Base-by-base conservation (phyloP, 2,888 invertebrate species). In the Lepas anatifera region DNA sequence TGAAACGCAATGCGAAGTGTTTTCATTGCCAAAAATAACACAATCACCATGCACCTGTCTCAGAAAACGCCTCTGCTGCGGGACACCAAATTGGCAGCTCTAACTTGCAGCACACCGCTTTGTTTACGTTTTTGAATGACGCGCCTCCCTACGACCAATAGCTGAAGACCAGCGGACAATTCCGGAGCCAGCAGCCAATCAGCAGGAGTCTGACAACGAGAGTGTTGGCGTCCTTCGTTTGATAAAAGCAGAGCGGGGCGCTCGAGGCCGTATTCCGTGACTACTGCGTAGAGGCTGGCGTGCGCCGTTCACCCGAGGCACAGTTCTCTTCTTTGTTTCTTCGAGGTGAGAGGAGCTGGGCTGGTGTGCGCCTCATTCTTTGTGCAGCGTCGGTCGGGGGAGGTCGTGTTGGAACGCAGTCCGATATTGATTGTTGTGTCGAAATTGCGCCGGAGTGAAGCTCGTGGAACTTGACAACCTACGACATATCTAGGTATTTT, bases 61-160 rank as follows among this genome's bases (percentile, higher is more conserved):
- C n/a, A n/a, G n/a, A n/a, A n/a, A n/a, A n/a, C n/a, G n/a, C n/a
- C n/a, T n/a, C n/a, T n/a, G n/a, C n/a, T n/a, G n/a, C n/a, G n/a
- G n/a, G n/a, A n/a, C n/a, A n/a, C n/a, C n/a, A n/a, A n/a, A n/a
- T n/a, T n/a, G n/a, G n/a, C n/a, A n/a, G n/a, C n/a, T n/a, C n/a
- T n/a, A n/a, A n/a, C n/a, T n/a, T n/a, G n/a, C n/a, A n/a, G n/a
- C n/a, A n/a, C n/a, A n/a, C n/a, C n/a, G n/a, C n/a, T n/a, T 58
- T 58, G 58, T 58, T 58, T 58, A 58, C 58, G 58, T 35, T 58
- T 58, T 58, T 35, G 58, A 58, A 58, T 35, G 58, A 32, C 58
- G 35, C 58, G 58, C 58, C 58, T 2, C 10, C 1, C 58, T 22
- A 4, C 35, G 10, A 22, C 58, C 32, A 58, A 58, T 58, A 25